Evolutionary conservation across 2,797 vertebrate genomes (phyloP).

Genomic region (Argentina silus): DNA sequence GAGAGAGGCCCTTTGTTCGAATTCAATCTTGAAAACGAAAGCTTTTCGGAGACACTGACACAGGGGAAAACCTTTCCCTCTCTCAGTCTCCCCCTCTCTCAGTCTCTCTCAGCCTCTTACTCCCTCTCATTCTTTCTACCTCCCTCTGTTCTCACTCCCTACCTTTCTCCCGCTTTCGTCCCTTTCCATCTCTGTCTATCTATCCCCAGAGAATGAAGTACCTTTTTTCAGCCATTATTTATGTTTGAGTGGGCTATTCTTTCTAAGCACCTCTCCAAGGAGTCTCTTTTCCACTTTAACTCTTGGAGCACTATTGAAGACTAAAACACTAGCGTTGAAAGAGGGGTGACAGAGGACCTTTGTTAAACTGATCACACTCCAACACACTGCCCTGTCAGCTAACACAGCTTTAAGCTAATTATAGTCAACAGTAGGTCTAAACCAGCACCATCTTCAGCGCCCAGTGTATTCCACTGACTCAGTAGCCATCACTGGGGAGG

Average conservation of each 20-base stretch:
- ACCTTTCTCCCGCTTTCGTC: neutral
- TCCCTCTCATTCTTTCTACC: neutral
- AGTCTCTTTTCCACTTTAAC: neutral
- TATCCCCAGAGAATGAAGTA: constrained; percentile 14
- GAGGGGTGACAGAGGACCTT: neutral
- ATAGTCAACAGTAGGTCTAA: neutral
- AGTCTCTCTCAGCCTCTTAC: neutral
- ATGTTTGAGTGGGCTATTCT: constrained; percentile 28
- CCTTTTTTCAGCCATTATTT: constrained; percentile 34
- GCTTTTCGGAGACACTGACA: constrained; percentile 10
- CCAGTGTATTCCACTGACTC: too few relatives aligned
- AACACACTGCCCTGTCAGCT: neutral
- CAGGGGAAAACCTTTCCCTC: neutral
- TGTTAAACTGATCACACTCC: neutral
- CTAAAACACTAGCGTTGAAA: constrained; percentile 19
- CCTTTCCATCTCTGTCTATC: neutral
- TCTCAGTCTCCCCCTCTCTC: constrained; percentile 11
- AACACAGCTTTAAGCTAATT: neutral
- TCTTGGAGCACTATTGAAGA: constrained; percentile 52
- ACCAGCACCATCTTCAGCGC: neutral
- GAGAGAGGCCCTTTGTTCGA: constrained; percentile 32
- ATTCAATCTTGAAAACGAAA: constrained; percentile 15
- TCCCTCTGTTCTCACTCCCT: neutral
- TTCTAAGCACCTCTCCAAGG: constrained; percentile 29
- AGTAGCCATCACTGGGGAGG: too few relatives aligned